Base-by-base conservation (phyloP, 2,888 invertebrate species). In the Hypomecis atomaria region DNA sequence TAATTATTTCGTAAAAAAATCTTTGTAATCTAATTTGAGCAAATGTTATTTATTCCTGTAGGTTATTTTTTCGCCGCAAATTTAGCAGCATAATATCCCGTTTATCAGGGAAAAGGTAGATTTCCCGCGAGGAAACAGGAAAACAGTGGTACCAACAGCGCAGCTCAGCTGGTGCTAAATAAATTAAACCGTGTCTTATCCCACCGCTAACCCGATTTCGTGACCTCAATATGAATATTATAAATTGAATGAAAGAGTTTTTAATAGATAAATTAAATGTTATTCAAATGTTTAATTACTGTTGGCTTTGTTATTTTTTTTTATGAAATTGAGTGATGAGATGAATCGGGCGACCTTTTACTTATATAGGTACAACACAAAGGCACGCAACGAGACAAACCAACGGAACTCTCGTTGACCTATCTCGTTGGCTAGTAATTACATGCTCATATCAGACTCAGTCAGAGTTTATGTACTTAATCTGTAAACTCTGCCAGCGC, bases 91-190 rank as follows among this genome's bases (percentile, higher is more conserved):
- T 11, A 5, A 13, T 36, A 55, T 37, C 45, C 11, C 36, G 34
- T 7, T 23, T 52, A 23, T 23, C 33, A 52, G 42, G 9, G 7
- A 34, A 48, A 58, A 48, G 43, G 43, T 34, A 54, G 10, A 55
- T 55, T 55, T 55, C 55, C 55, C 55, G 44, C 6, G 55, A 45
- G 55, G 55, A 54, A 54, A 54, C 54, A 36, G 43, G 55, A 36
- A 55, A 36, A 55, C 55, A 11, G 36, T 9, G 44, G 10, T n/a
- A 36, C 11, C 5, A 5, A 6, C 11, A 34, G 42, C 34, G 33
- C n/a, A 9, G 37, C 55, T 34, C 54, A 54, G 43, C 13, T 37
- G 44, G 37, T 37, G 44, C 13, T 55, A 45, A 45, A 55, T 55
- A 55, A 45, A 55, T 55, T 55, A 36, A 55, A 45, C 43, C 33